Percentiles rank a stretch among this genome's conserved stretches.
These are phyloP conservation scores for Alouatta palliata DNA, from an alignment of 2,113 vertebrate species.

Conservation along the genomic window DNA sequence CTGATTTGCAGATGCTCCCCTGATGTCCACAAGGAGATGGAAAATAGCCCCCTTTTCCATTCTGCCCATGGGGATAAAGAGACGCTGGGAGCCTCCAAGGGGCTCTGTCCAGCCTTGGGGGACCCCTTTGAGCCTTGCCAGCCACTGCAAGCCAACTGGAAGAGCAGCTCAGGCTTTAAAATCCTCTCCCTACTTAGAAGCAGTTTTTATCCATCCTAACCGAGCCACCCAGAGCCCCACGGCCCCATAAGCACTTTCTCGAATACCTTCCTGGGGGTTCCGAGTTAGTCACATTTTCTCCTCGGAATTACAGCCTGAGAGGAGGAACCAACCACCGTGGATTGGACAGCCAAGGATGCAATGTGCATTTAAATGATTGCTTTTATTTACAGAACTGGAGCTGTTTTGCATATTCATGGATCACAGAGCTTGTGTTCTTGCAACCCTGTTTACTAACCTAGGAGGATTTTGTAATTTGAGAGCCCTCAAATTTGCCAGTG, in stretches of 20 bases:
- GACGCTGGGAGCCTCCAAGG: neutral
- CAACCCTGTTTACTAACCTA: slow-evolving; percentile 36
- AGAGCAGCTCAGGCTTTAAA: neutral
- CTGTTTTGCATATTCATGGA: slow-evolving; percentile 70
- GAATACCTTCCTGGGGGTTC: neutral
- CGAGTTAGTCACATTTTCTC: slow-evolving; percentile 48
- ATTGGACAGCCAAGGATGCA: slow-evolving; percentile 38
- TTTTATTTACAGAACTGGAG: slow-evolving; percentile 73
- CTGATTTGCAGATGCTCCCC: neutral
- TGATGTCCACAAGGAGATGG: neutral
- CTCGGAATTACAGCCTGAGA: neutral
- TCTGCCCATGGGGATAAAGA: neutral
- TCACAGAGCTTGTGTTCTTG: neutral
- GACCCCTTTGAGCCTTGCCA: neutral
- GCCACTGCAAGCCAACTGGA: neutral
- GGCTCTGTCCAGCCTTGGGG: neutral
- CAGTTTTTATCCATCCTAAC: neutral
- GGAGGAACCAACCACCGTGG: neutral
- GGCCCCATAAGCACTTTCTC: rapidly evolving
- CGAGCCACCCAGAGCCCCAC: neutral
- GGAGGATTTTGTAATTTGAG: neutral
- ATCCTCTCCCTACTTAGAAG: neutral
- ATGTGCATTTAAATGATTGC: slow-evolving; percentile 79
- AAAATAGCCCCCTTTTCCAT: neutral
- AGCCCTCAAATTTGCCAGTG: neutral